Evolutionary conservation across 2,797 vertebrate genomes (phyloP), one percentile per base, ranked within the genome.

Genomic region (Pampus argenteus): DNA sequence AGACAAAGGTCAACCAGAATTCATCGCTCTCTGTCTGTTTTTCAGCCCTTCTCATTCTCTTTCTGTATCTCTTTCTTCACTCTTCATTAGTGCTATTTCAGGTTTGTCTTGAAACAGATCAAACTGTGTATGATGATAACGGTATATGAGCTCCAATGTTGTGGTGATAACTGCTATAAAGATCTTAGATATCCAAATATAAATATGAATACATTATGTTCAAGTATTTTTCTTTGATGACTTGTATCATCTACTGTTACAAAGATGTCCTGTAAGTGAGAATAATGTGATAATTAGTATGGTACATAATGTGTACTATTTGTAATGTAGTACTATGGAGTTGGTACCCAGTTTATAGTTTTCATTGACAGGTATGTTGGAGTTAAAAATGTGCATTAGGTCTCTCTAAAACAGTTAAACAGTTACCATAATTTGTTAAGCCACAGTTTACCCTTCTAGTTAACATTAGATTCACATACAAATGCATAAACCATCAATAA

Each of bases 1-100:
- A 86, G 77, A 31, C 77, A 55, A 87, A 90, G 84, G 90, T 90
- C 88, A 90, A 45, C 51, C 65, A 85, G 83, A 89, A 88, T 90
- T 87, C 87, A 73, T 47, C 14, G 48, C 38, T 62, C 20, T 70
- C 55, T 48, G 23, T 58, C 54, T 63, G 55, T 80, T 57, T 75
- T 67, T 78, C 63, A 38, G 52, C 56, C 69, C 50, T 44, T 15
- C 26, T 73, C 71, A 61, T 72, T 38, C 45, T 65, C 25, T 68
- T 9, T 63, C 67, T 9, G n/a, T n/a, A n/a, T n/a, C n/a, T 70
- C 22, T 23, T 18, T 68, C 40, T 61, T 13, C 34, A 51, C 45
- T 59, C 55, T 63, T 20, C 1, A 9, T 40, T n/a, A n/a, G n/a
- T n/a, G n/a, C n/a, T n/a, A 52, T 26, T 25, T 5, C 2, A 31